phyloP scores from a whole-genome alignment of 1,140 invertebrate species.

The Stratiolaelaps scimitus region DNA sequence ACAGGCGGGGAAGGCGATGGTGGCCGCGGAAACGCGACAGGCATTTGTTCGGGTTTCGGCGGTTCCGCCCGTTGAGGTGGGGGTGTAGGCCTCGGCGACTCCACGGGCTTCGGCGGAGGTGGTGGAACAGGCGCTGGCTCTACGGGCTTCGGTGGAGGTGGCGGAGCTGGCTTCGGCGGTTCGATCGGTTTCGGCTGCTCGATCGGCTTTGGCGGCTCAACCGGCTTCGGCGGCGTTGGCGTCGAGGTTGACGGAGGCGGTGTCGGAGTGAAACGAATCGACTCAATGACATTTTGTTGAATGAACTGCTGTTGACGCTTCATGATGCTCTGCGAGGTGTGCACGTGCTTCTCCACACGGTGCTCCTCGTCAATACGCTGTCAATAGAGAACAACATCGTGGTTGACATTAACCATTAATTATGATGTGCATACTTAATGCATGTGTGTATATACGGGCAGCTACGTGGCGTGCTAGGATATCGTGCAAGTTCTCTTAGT shows the following conservation, averaged over 20 bases:
- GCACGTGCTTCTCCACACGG: constrained; percentile 15
- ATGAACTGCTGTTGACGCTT: constrained; percentile 15
- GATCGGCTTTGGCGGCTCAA: constrained; percentile 29
- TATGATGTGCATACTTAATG: too few relatives aligned
- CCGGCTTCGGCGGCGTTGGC: constrained; percentile 13
- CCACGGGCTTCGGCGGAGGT: neutral
- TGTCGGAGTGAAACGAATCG: constrained; percentile 1
- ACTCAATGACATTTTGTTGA: neutral
- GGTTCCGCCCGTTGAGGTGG: neutral
- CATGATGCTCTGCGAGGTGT: constrained; percentile 10
- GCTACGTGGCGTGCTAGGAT: too few relatives aligned
- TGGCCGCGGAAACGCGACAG: too few relatives aligned
- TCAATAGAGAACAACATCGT: too few relatives aligned
- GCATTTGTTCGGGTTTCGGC: neutral
- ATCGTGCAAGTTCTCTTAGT: too few relatives aligned
- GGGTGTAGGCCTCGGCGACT: neutral
- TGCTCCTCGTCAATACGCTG: neutral
- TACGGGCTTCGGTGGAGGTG: constrained; percentile 24
- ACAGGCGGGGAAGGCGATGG: too few relatives aligned
- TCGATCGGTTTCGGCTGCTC: constrained; percentile 42
- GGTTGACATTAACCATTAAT: too few relatives aligned
- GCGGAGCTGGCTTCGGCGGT: constrained; percentile 34
- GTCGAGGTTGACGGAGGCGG: constrained; percentile 27
- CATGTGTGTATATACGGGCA: too few relatives aligned
- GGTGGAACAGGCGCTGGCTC: constrained; percentile 29